Conservation (phyloP, 2,113 vertebrate species). For the Oxyura jamaicensis region DNA sequence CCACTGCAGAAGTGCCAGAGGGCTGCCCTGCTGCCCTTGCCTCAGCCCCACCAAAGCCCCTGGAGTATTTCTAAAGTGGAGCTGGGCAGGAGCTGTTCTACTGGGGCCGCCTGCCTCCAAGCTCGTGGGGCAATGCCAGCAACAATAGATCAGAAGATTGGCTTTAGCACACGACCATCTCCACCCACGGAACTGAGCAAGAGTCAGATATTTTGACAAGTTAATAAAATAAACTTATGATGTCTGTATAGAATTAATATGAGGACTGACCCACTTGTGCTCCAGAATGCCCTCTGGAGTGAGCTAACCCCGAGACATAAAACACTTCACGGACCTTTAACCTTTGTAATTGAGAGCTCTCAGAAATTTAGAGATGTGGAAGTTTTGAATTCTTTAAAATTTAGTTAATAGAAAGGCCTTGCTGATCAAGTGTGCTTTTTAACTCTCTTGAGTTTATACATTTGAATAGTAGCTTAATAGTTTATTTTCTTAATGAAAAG, state of each 20-base stretch:
- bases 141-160: background rate
- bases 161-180: background rate
- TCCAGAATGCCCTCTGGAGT: background rate
- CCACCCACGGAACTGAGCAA: background rate
- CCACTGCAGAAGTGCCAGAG: background rate
- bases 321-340: background rate
- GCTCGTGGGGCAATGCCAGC: background rate
- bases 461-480: background rate
- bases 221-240: background rate
- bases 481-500: background rate
- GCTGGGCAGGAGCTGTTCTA: background rate
- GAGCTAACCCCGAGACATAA: background rate
- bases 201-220: background rate
- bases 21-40: background rate
- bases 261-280: background rate
- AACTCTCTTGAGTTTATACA: background rate
- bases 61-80: background rate
- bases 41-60: background rate
- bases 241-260: background rate
- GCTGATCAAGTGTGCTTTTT: background rate
- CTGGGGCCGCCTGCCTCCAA: background rate
- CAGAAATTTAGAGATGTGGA: background rate
- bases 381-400: background rate
- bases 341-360: background rate
- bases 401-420: background rate